Evolutionary conservation across 2,113 vertebrate species (phyloP).

Genomic region (Prolemur simus): DNA sequence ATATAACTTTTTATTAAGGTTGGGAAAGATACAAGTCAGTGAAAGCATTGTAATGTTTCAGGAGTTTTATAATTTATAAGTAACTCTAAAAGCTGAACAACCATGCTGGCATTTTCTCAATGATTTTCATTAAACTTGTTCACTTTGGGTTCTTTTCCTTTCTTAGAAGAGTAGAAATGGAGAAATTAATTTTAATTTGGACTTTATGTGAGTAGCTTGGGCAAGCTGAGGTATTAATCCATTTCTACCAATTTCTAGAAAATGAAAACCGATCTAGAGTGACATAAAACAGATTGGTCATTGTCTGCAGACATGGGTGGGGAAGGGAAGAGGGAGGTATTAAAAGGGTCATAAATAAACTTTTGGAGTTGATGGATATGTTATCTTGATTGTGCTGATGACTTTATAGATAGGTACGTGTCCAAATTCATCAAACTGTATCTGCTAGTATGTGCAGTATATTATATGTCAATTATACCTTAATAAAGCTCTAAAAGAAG

Average conservation of each 20-base stretch:
- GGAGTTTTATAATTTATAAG: not conserved
- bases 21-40: not conserved
- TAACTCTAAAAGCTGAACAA: not conserved
- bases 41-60: not conserved
- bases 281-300: not conserved
- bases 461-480: not conserved
- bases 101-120: not conserved
- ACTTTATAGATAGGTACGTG: not conserved
- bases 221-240: not conserved
- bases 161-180: not conserved
- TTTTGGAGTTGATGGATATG: not conserved
- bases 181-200: constrained; percentile 13
- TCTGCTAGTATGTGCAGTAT: not conserved
- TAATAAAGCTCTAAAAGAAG: not conserved
- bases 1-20: not conserved
- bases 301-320: not conserved
- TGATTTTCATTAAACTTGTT: not conserved
- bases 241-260: not conserved
- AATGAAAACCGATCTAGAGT: not conserved
- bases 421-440: not conserved
- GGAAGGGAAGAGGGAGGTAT: not conserved
- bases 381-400: not conserved
- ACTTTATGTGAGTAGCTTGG: not conserved
- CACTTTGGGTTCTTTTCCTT: not conserved
- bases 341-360: not conserved